Base-by-base conservation (phyloP, 1,140 invertebrate species). In the Lasaia peninsularis region DNA sequence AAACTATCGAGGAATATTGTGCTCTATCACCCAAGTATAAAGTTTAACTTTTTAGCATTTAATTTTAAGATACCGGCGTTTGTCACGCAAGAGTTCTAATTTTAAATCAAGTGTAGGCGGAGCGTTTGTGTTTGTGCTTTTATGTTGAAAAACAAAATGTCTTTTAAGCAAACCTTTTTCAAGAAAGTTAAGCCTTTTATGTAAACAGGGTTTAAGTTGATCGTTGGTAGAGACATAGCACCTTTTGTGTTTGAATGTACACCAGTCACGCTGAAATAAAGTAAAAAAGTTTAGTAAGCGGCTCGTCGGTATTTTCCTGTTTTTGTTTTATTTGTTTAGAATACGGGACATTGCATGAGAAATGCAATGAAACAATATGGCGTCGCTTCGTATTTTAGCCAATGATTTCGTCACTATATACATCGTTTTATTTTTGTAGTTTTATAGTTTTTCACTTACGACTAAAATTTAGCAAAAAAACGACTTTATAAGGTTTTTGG, bases 31-130 rank as follows among this genome's bases (percentile, higher is more conserved):
- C 71, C 76, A 63, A 52, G 58, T 69, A 88, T 86, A 88, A 83
- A 85, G 81, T 83, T 83, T 83, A 86, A 86, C 81, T 85, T 79
- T 85, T 84, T 78, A 78, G 58, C 71, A 80, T 86, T 73, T 80
- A 85, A 85, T 75, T 77, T 68, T 64, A 74, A 78, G 75, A 80
- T 84, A 80, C 75, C 81, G 76, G 79, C 85, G 81, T 86, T 88
- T 86, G 78, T 88, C 80, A 88, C 71, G 85, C 81, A 82, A 86
- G 81, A 78, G 85, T 86, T 88, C 83, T 86, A 85, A 88, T 88
- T 88, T 88, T 86, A 88, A 88, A 88, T 86, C 80, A 83, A 86
- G 82, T 84, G 85, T 88, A 86, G 85, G 85, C 85, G 85, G 85
- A 84, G 85, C 80, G 77, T 80, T 81, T 61, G 68, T 76, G 71